Percentiles rank a stretch among this genome's conserved stretches.
These are phyloP conservation scores for Heliconius hermathena DNA, from an alignment of 1,140 invertebrate genomes.

Conservation along the genomic window DNA sequence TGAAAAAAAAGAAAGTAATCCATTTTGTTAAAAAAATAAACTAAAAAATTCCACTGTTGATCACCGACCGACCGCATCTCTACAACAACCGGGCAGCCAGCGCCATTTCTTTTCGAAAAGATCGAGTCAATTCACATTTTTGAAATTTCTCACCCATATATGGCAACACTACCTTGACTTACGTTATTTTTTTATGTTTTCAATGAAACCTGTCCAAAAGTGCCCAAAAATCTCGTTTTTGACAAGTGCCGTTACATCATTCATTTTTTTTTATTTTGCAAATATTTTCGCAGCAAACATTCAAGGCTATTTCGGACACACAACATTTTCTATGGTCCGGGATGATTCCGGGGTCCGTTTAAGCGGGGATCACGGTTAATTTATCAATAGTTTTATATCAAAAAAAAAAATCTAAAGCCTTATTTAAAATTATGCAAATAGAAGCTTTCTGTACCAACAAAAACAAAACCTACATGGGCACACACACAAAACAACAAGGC, in stretches of 20 bases:
- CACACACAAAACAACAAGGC: too few species aligned
- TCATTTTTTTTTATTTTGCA: neutral
- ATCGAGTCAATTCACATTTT: neutral
- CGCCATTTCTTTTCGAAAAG: neutral
- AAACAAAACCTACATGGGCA: too few species aligned
- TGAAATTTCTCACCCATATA: neutral
- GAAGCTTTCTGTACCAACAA: too few species aligned
- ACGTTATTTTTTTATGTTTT: neutral
- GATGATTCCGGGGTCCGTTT: too few species aligned
- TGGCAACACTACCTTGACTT: conserved; percentile 2
- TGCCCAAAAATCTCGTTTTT: neutral
- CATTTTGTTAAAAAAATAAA: neutral
- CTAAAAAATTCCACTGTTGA: neutral
- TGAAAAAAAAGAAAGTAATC: neutral
- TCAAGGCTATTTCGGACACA: neutral
- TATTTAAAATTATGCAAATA: too few species aligned
- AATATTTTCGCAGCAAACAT: neutral
- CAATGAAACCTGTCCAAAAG: conserved; percentile 12
- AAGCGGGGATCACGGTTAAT: too few species aligned
- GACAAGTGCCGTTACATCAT: conserved; percentile 4
- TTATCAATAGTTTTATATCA: too few species aligned
- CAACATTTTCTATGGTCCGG: neutral
- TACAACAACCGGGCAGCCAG: neutral
- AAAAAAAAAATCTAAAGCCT: too few species aligned
- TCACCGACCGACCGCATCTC: neutral